A percentile compares a stretch with the other conserved stretches of the same genome.
phyloP scores from a whole-genome alignment of 2,797 vertebrate species.

The Lutjanus argentimaculatus region DNA sequence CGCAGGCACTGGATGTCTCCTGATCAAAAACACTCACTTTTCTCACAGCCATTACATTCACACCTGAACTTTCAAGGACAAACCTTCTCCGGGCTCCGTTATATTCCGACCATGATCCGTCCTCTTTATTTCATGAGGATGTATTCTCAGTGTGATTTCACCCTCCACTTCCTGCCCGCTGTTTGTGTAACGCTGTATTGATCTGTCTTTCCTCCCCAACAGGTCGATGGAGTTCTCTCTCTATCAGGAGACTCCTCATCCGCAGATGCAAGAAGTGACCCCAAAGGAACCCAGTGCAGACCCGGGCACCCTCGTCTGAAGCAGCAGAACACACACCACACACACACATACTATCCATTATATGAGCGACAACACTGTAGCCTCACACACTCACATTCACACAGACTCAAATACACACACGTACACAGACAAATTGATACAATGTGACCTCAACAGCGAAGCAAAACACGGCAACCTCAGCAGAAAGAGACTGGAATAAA shows the following conservation, averaged over 20 bases:
- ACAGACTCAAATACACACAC: slow-evolving; percentile 3
- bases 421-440: slow-evolving; percentile 55
- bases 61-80: background rate
- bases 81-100: background rate
- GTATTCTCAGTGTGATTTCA: slow-evolving; percentile 20
- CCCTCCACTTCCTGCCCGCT: slow-evolving; percentile 1
- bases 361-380: no score
- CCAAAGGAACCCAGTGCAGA: slow-evolving; percentile 81
- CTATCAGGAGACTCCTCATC: slow-evolving; percentile 81
- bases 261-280: slow-evolving; percentile 78
- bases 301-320: slow-evolving; percentile 86
- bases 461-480: slow-evolving; percentile 82
- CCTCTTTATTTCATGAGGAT: slow-evolving; percentile 4
- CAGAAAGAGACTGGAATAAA: slow-evolving; percentile 72
- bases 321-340: slow-evolving; percentile 54
- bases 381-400: slow-evolving; percentile 15
- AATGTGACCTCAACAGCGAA: slow-evolving; percentile 80
- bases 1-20: slow-evolving; percentile 2
- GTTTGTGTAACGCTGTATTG: slow-evolving; percentile 42
- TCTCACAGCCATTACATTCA: background rate
- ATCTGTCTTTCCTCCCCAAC: slow-evolving; percentile 47
- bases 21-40: background rate
- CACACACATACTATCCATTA: slow-evolving; percentile 19
- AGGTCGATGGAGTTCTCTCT: slow-evolving; percentile 86
- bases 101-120: slow-evolving; percentile 11